Evolutionary conservation across 1,140 invertebrate species (phyloP), one percentile per base, ranked within the genome.

Genomic region (Drosophila ficusphila): DNA sequence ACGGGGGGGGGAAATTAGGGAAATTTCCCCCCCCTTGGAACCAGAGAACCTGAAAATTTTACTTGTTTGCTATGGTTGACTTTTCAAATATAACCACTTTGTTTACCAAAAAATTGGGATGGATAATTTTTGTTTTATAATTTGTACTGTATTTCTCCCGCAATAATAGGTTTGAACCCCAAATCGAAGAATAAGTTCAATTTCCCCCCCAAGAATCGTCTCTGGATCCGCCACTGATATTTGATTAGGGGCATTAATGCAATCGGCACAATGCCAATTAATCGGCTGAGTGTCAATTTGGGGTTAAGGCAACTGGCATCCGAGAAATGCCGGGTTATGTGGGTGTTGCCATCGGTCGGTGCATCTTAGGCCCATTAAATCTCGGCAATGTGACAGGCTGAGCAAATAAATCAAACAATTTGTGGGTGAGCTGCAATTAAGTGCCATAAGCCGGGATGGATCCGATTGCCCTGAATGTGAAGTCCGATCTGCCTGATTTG

Each of bases 201-300:
- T n/a, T n/a, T n/a, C n/a, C n/a, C n/a, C n/a, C n/a, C n/a, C n/a
- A n/a, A n/a, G n/a, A n/a, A n/a, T n/a, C n/a, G n/a, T n/a, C n/a
- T n/a, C n/a, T n/a, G n/a, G n/a, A n/a, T n/a, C n/a, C n/a, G n/a
- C n/a, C n/a, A n/a, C n/a, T n/a, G n/a, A n/a, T n/a, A n/a, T n/a
- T 85, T 73, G 76, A 85, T 85, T 86, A 76, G 48, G 34, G 38
- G 33, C 75, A 64, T 69, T 74, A 69, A 76, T 86, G 61, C 57
- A 81, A 77, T 54, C 52, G 57, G 73, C 69, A 60, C 81, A 86
- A 65, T 86, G 81, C 72, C 81, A 86, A 86, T 88, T 86, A 88
- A 86, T 86, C 58, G 74, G 9, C 36, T 38, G 8, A 52, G 38
- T 65, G 58, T 46, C 64, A 78, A 65, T 48, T 46, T 34, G 76